Evolutionary conservation across 2,888 invertebrate genomes (phyloP).

Genomic region (Hypolimnas misippus): DNA sequence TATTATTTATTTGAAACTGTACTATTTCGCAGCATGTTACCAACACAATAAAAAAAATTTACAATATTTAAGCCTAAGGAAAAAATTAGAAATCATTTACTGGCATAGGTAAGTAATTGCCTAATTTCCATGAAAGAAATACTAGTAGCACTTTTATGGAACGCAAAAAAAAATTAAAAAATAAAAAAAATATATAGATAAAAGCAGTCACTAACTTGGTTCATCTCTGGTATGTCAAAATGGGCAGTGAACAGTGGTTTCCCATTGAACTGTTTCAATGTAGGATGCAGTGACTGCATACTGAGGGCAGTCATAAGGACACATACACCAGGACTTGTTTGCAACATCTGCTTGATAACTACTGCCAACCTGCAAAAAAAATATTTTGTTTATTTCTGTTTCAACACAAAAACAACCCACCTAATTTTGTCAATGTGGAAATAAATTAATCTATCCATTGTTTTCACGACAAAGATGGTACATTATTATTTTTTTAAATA

Average conservation of each 20-base stretch:
- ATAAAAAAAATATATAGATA: neutral
- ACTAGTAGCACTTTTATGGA: neutral
- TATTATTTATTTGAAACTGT: too few relatives aligned
- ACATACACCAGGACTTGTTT: slow-evolving; percentile 67
- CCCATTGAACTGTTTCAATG: slow-evolving; percentile 66
- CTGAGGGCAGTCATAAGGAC: slow-evolving; percentile 71
- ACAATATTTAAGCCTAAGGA: too few relatives aligned
- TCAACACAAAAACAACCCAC: too few relatives aligned
- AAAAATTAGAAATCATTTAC: too few relatives aligned
- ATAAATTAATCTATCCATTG: too few relatives aligned
- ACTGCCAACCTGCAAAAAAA: slow-evolving; percentile 59
- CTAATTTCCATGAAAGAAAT: neutral
- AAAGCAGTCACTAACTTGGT: slow-evolving; percentile 64
- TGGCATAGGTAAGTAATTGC: too few relatives aligned
- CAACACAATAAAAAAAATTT: too few relatives aligned
- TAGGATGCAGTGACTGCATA: slow-evolving; percentile 66
- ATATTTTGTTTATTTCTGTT: neutral
- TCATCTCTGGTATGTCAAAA: slow-evolving; percentile 66
- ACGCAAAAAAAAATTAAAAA: neutral
- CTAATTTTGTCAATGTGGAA: too few relatives aligned
- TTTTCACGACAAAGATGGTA: too few relatives aligned
- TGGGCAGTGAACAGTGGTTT: slow-evolving; percentile 74
- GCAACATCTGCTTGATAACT: slow-evolving; percentile 66
- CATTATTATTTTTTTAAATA: too few relatives aligned
- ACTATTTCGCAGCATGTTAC: too few relatives aligned